These are phyloP conservation scores for Amyelois transitella DNA, from an alignment of 1,140 invertebrate species.

Conservation along the genomic window DNA sequence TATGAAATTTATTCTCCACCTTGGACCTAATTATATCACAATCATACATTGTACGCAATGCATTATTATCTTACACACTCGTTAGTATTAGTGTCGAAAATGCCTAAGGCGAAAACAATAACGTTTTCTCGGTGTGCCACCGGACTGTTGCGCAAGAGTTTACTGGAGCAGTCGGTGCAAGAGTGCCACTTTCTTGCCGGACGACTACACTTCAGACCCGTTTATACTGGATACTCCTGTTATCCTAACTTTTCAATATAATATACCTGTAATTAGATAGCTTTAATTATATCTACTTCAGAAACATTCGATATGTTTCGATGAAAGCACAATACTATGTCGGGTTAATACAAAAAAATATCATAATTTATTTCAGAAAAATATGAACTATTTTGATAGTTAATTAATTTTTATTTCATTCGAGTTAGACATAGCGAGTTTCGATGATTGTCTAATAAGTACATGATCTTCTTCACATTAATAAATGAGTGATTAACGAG, in stretches of 20 bases:
- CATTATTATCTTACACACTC: no score
- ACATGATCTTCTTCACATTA: no score
- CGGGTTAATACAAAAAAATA: no score
- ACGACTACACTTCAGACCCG: slow-evolving; percentile 21
- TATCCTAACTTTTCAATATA: not conserved
- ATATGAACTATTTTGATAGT: no score
- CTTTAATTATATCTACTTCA: not conserved
- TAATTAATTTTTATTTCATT: no score
- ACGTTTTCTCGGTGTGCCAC: slow-evolving; percentile 14
- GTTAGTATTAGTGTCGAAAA: not conserved
- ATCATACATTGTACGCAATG: not conserved
- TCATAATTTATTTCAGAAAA: no score
- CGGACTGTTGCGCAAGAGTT: slow-evolving; percentile 47
- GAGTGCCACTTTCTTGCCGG: slow-evolving; percentile 59
- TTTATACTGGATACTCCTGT: slow-evolving; percentile 20
- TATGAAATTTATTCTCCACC: no score
- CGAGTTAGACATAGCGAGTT: no score
- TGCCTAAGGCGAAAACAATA: not conserved
- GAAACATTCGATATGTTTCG: not conserved
- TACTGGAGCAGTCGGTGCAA: slow-evolving; percentile 61
- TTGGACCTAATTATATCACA: not conserved
- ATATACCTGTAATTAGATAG: not conserved
- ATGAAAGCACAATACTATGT: no score
- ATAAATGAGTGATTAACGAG: no score
- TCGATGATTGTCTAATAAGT: no score